Evolutionary conservation across 2,888 invertebrate genomes (phyloP).

Genomic region (Phlogophora meticulosa): DNA sequence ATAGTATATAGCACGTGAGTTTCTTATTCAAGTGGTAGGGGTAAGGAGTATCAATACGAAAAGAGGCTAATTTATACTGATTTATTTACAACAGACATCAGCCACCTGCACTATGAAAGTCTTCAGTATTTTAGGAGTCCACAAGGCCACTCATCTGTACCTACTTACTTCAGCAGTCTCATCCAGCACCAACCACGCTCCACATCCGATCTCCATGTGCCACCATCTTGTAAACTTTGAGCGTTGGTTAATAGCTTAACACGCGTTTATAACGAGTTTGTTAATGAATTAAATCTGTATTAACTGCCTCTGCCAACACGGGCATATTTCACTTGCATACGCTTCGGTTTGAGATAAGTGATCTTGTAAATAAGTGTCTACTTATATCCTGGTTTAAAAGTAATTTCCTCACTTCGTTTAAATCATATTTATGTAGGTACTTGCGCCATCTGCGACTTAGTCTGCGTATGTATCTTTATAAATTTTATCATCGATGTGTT

Average conservation of each 20-base stretch:
- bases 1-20: too few relatives aligned
- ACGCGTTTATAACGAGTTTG: constrained; percentile 82
- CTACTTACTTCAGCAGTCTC: too few relatives aligned
- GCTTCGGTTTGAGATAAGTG: constrained; percentile 51
- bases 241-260: constrained; percentile 80
- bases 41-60: too few relatives aligned
- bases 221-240: constrained; percentile 78
- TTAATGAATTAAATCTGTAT: constrained; percentile 85
- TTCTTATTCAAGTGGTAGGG: too few relatives aligned
- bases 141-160: too few relatives aligned
- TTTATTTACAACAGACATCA: too few relatives aligned
- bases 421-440: constrained; percentile 11
- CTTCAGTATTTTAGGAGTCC: too few relatives aligned
- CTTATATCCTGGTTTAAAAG: constrained; percentile 34
- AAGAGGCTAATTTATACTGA: too few relatives aligned
- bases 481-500: too few relatives aligned
- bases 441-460: too few relatives aligned
- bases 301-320: constrained; percentile 68
- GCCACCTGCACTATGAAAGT: too few relatives aligned
- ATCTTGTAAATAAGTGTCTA: constrained; percentile 45
- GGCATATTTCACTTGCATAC: constrained; percentile 59
- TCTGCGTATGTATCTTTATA: too few relatives aligned
- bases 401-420: constrained; percentile 30
- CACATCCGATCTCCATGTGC: constrained; percentile 53
- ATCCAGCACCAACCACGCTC: constrained; percentile 58